A percentile compares a stretch with the other conserved stretches of the same genome.
Conservation (phyloP, 2,888 invertebrate species). For the Microctonus brassicae region DNA sequence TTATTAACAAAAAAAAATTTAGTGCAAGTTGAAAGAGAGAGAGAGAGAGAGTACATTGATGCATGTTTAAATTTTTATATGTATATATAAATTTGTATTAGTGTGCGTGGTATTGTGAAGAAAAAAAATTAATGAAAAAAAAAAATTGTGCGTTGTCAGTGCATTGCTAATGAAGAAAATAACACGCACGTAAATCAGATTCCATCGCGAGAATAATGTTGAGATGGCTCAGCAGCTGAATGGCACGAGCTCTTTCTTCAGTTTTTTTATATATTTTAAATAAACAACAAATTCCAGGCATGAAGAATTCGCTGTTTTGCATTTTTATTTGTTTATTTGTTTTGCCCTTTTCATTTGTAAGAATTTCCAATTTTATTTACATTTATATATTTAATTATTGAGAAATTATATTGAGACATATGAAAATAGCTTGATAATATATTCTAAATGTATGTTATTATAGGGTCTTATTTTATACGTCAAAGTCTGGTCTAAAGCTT, state of each 20-base stretch:
- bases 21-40: conserved; percentile 20
- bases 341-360: too few species aligned
- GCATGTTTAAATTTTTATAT: neutral
- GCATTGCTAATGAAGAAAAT: conserved; percentile 17
- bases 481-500: too few species aligned
- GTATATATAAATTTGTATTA: neutral
- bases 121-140: neutral
- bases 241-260: conserved; percentile 24
- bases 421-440: too few species aligned
- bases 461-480: too few species aligned
- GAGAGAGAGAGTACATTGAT: neutral
- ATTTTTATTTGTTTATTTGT: too few species aligned
- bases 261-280: too few species aligned
- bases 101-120: neutral
- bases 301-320: too few species aligned
- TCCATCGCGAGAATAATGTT: conserved; percentile 12
- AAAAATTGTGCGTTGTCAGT: conserved; percentile 6
- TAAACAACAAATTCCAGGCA: too few species aligned
- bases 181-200: conserved; percentile 23
- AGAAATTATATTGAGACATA: too few species aligned
- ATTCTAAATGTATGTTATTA: too few species aligned
- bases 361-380: too few species aligned
- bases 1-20: conserved; percentile 44
- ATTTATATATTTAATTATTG: too few species aligned
- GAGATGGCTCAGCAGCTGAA: conserved; percentile 20